Conservation (phyloP, 2,797 vertebrate genomes). For the Caiman crocodilus region DNA sequence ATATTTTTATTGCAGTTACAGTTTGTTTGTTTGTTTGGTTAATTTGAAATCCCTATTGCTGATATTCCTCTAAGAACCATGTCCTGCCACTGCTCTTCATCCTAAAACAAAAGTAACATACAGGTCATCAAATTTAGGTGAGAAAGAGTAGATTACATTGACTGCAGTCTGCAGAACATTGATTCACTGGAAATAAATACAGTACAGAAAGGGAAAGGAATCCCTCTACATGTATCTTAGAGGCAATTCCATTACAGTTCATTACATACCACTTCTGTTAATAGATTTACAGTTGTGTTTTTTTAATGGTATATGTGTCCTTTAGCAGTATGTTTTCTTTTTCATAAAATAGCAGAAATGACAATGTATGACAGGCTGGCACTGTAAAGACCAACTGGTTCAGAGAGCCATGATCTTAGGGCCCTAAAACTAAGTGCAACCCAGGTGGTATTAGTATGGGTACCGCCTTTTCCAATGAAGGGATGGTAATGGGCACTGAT, state of each 20-base stretch:
- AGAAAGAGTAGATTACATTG: background rate
- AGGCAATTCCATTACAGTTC: background rate
- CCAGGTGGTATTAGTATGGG: too few species aligned
- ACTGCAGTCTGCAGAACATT: background rate
- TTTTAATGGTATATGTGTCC: too few species aligned
- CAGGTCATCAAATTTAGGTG: rapidly evolving
- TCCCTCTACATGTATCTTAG: rapidly evolving
- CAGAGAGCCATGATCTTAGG: too few species aligned
- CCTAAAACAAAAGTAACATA: background rate
- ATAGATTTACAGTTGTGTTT: background rate
- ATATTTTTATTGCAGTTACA: background rate
- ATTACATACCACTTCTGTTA: background rate
- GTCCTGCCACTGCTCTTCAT: background rate
- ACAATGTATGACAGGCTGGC: background rate
- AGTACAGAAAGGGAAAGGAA: background rate
- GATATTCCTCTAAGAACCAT: background rate
- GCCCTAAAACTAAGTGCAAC: too few species aligned
- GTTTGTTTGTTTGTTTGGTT: background rate
- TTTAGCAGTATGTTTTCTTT: background rate
- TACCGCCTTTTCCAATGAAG: too few species aligned
- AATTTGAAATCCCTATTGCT: background rate
- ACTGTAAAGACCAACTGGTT: too few species aligned
- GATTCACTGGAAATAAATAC: background rate
- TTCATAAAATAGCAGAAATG: too few species aligned
- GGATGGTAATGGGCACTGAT: too few species aligned